Conservation (phyloP, 1,140 invertebrate species). For the Drosophila yakuba region DNA sequence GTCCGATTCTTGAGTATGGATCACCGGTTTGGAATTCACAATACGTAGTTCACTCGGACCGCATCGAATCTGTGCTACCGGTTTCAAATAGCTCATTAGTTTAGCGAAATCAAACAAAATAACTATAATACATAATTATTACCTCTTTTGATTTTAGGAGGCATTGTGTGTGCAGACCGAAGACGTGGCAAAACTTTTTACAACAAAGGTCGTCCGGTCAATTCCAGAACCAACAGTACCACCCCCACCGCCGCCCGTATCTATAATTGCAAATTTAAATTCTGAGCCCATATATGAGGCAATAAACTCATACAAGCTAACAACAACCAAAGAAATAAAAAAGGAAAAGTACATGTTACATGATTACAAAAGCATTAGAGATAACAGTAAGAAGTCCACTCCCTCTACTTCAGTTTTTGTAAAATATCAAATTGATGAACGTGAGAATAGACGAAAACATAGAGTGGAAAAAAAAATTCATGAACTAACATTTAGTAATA, state of each 20-base stretch:
- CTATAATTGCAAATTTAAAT: slow-evolving; percentile 62
- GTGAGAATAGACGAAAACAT: slow-evolving; percentile 91
- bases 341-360: background rate
- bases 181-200: slow-evolving; percentile 22
- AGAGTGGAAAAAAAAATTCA: slow-evolving; percentile 94
- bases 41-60: no score
- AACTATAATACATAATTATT: background rate
- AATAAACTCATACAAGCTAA: slow-evolving; percentile 84
- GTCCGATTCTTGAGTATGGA: no score
- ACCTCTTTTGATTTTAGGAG: slow-evolving; percentile 44
- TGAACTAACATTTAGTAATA: slow-evolving; percentile 88
- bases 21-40: no score
- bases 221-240: slow-evolving; percentile 91
- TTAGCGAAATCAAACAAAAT: no score
- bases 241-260: slow-evolving; percentile 87
- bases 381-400: slow-evolving; percentile 12
- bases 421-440: slow-evolving; percentile 83
- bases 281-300: slow-evolving; percentile 94
- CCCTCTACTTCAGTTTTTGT: background rate
- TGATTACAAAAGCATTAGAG: slow-evolving; percentile 4
- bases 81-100: no score
- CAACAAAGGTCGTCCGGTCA: slow-evolving; percentile 86
- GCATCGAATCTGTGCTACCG: no score
- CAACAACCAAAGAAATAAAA: background rate
- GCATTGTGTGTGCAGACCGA: slow-evolving; percentile 46